Conservation (phyloP, 1,140 invertebrate genomes). For the Hylaeus volcanicus region DNA sequence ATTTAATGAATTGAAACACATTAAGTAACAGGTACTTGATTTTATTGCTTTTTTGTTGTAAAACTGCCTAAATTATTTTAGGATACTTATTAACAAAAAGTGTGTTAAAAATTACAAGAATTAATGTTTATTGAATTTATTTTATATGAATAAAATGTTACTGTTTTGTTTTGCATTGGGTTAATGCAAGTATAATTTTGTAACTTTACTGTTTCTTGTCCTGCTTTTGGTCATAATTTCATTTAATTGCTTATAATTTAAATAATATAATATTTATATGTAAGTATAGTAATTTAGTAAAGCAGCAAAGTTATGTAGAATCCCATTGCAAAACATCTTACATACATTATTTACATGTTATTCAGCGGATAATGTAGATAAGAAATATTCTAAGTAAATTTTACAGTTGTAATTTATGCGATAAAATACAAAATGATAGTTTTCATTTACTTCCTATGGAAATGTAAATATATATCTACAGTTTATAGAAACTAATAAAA, state of each 20-base stretch:
- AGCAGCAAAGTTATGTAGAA: constrained; percentile 22
- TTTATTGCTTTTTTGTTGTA: constrained; percentile 10
- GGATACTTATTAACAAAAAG: constrained; percentile 26
- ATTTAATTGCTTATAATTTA: constrained; percentile 14
- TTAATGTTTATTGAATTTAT: constrained; percentile 38
- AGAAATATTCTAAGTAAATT: constrained; percentile 49
- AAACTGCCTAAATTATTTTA: constrained; percentile 27
- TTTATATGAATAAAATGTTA: constrained; percentile 1
- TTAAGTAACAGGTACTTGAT: not conserved
- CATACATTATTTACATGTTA: constrained; percentile 39
- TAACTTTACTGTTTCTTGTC: constrained; percentile 24
- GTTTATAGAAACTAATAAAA: constrained; percentile 52
- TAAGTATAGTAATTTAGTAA: constrained; percentile 3
- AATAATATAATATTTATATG: not conserved
- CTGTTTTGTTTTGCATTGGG: constrained; percentile 27
- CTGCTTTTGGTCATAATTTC: not conserved
- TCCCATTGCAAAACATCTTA: constrained; percentile 30
- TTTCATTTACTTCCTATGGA: constrained; percentile 47
- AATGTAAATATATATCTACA: constrained; percentile 56
- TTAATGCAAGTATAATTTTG: constrained; percentile 15
- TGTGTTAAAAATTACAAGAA: constrained; percentile 19
- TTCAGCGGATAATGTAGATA: constrained; percentile 57
- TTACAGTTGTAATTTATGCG: constrained; percentile 48
- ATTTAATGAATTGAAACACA: constrained; percentile 27
- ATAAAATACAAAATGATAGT: constrained; percentile 46